Conservation (phyloP, 2,888 invertebrate genomes). For the Heliconius hortense region DNA sequence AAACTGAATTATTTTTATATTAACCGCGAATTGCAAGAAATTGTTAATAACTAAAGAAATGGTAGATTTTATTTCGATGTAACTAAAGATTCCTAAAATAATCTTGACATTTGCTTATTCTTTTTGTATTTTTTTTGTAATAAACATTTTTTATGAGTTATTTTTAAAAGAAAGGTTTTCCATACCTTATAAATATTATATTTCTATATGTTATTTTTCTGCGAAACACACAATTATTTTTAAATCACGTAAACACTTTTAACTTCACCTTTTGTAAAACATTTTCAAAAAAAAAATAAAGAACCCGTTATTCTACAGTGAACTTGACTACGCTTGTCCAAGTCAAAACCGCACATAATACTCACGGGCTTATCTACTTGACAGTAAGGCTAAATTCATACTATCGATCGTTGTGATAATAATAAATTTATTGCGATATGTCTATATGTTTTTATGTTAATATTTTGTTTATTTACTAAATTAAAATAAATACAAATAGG, state of each 20-base stretch:
- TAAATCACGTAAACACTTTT: not conserved
- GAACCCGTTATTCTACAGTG: not conserved
- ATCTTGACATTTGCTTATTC: not conserved
- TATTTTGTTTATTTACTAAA: too few relatives aligned
- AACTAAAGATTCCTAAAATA: not conserved
- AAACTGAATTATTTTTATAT: not conserved
- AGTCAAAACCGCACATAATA: conserved; percentile 8
- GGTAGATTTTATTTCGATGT: not conserved
- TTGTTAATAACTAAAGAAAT: not conserved
- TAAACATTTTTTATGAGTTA: not conserved
- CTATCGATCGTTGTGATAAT: not conserved
- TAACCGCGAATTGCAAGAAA: not conserved
- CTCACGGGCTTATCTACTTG: conserved; percentile 6
- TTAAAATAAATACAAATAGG: too few relatives aligned
- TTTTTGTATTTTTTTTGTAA: not conserved
- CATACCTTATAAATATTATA: not conserved
- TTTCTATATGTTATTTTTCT: too few relatives aligned
- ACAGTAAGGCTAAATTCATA: conserved; percentile 12
- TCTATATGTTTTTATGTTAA: not conserved
- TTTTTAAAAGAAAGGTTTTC: not conserved
- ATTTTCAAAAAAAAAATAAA: not conserved
- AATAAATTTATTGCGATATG: not conserved
- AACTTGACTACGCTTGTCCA: conserved; percentile 6
- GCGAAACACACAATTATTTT: not conserved
- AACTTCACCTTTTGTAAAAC: not conserved